Percentiles rank a stretch among this genome's conserved stretches.
Conservation (phyloP, 2,888 invertebrate genomes). For the Calephelis perditalis region DNA sequence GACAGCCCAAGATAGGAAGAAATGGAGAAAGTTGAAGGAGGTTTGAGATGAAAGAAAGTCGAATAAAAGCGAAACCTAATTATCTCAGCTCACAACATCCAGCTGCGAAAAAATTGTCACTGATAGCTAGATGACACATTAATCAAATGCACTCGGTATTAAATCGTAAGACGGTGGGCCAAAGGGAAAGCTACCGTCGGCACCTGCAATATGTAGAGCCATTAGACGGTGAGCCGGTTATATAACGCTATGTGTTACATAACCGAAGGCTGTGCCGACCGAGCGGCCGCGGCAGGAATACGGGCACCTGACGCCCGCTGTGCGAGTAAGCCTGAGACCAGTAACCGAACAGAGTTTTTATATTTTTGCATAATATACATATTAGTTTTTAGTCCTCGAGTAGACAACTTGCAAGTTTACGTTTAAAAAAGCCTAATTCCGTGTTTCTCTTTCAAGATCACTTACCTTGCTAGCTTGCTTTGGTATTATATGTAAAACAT, state of each 20-base stretch:
- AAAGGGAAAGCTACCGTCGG: conserved; percentile 25
- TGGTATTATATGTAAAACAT: no score
- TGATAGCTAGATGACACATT: conserved; percentile 15
- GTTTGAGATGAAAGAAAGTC: no score
- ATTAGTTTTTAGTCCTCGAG: no score
- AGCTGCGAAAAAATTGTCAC: background rate
- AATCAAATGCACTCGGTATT: conserved; percentile 14
- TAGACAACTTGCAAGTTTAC: no score
- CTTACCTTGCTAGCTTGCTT: no score
- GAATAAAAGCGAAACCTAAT: no score
- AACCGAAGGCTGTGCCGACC: conserved; percentile 63
- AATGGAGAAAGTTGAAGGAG: no score
- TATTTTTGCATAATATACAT: no score
- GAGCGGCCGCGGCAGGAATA: conserved; percentile 68
- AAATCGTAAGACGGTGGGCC: conserved; percentile 17
- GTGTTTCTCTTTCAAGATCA: no score
- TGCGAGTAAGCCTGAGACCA: conserved; percentile 20
- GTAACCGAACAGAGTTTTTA: conserved; percentile 15
- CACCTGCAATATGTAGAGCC: conserved; percentile 24
- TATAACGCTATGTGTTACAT: conserved; percentile 56
- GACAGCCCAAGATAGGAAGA: no score
- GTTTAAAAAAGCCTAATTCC: no score
- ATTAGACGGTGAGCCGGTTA: conserved; percentile 34
- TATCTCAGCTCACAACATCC: background rate
- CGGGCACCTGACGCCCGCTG: conserved; percentile 70